Evolutionary conservation across 2,113 vertebrate genomes (phyloP).

Genomic region (Colius striatus): DNA sequence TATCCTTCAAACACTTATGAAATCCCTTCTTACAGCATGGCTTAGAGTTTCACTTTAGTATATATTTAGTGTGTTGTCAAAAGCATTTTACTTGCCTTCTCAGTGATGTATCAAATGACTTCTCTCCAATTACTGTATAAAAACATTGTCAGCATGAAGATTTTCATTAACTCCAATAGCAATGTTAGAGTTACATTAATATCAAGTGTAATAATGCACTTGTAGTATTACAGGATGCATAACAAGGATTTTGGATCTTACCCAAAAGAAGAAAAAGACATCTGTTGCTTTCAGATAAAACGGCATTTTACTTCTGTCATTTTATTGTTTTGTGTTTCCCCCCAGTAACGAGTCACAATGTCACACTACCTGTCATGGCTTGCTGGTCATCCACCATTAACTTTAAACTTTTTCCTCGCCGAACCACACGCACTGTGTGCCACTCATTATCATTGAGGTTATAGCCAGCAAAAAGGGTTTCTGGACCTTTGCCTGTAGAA

Average conservation of each 20-base stretch:
- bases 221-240: background rate
- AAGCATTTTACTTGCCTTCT: conserved; percentile 22
- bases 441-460: conserved; percentile 99
- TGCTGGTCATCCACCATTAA: conserved; percentile 95
- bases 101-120: background rate
- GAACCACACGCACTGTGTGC: conserved; percentile 98
- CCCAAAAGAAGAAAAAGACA: background rate
- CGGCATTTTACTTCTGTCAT: background rate
- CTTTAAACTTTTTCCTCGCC: conserved; percentile 96
- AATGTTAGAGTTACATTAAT: background rate
- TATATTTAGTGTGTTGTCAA: background rate
- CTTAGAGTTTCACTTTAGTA: background rate
- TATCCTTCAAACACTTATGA: background rate
- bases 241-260: background rate
- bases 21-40: background rate
- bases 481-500: conserved; percentile 99
- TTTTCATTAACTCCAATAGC: background rate
- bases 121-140: background rate
- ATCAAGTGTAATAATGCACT: background rate
- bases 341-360: background rate
- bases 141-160: background rate
- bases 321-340: background rate
- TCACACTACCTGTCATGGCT: conserved; percentile 83
- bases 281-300: background rate
- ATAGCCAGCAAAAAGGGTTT: conserved; percentile 98